phyloP scores from a whole-genome alignment of 2,888 invertebrate genomes.

The Yponomeuta evonymella region DNA sequence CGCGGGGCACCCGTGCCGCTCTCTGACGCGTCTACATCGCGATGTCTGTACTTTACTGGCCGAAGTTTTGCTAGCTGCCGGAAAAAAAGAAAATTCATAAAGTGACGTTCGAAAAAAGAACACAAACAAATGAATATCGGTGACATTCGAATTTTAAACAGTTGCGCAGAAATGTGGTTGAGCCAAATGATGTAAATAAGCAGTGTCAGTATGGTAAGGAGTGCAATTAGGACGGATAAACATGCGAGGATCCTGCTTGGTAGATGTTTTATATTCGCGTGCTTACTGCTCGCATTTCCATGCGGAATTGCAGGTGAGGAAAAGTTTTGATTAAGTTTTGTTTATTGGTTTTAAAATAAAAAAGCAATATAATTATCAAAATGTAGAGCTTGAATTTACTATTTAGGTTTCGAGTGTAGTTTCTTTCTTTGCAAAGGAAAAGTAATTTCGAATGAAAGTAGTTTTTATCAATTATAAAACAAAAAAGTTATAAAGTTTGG shows the following conservation, averaged over 20 bases:
- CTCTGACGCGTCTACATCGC: constrained; percentile 49
- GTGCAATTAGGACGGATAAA: constrained; percentile 62
- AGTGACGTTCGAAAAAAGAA: neutral
- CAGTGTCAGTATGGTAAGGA: constrained; percentile 65
- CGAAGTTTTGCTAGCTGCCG: neutral
- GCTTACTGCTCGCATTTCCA: constrained; percentile 54
- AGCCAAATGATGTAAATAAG: constrained; percentile 36
- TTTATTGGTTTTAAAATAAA: too few species aligned
- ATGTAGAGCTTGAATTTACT: too few species aligned
- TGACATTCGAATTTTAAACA: neutral
- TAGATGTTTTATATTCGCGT: constrained; percentile 51
- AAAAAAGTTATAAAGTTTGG: too few species aligned
- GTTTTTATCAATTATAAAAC: too few species aligned
- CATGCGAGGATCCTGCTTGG: constrained; percentile 61
- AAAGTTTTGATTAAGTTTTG: neutral
- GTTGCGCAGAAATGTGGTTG: constrained; percentile 9
- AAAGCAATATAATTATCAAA: too few species aligned
- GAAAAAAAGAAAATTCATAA: neutral
- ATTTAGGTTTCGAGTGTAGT: constrained; percentile 7
- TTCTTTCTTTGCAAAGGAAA: neutral
- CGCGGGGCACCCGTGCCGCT: constrained; percentile 60
- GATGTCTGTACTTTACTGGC: constrained; percentile 41
- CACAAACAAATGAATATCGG: neutral
- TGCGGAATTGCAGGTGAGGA: constrained; percentile 52
- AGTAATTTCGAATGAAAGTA: too few species aligned